Percentiles rank a stretch among this genome's conserved stretches.
Conservation (phyloP, 1,140 invertebrate species). For the Oryzaephilus surinamensis region DNA sequence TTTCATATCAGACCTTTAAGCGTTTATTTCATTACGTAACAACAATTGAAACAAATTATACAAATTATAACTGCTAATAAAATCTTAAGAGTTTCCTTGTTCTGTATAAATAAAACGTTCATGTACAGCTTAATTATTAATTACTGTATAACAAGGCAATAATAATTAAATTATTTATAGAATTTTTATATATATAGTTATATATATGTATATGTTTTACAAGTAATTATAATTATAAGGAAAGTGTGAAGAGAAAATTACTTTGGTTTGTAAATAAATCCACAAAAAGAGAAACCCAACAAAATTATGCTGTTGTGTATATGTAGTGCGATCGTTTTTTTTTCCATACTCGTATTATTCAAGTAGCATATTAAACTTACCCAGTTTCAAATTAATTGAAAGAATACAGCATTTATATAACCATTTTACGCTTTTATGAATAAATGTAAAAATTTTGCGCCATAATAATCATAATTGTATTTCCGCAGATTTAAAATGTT, state of each 20-base stretch:
- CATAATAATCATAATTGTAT: constrained; percentile 8
- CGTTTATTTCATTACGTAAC: no score
- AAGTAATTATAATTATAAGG: constrained; percentile 14
- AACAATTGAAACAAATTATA: no score
- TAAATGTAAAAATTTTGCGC: constrained; percentile 10
- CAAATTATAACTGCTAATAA: no score
- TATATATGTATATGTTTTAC: constrained; percentile 8
- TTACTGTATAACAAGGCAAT: no score
- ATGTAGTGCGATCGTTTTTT: no score
- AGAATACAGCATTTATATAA: constrained; percentile 15
- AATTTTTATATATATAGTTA: no score
- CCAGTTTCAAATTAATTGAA: constrained; percentile 13
- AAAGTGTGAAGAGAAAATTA: constrained; percentile 20
- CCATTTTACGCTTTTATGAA: constrained; percentile 19
- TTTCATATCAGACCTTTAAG: no score
- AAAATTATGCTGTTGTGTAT: constrained; percentile 6
- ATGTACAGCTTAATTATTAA: no score
- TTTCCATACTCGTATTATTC: neutral
- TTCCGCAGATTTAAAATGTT: constrained; percentile 12
- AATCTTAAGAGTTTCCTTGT: no score
- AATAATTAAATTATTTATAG: no score
- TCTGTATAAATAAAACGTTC: no score
- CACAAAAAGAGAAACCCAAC: constrained; percentile 17
- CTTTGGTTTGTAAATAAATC: constrained; percentile 13
- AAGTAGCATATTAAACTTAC: constrained; percentile 4